These are phyloP conservation scores for Koerneria pararmatus DNA, from an alignment of 2,888 invertebrate species.

Conservation along the genomic window DNA sequence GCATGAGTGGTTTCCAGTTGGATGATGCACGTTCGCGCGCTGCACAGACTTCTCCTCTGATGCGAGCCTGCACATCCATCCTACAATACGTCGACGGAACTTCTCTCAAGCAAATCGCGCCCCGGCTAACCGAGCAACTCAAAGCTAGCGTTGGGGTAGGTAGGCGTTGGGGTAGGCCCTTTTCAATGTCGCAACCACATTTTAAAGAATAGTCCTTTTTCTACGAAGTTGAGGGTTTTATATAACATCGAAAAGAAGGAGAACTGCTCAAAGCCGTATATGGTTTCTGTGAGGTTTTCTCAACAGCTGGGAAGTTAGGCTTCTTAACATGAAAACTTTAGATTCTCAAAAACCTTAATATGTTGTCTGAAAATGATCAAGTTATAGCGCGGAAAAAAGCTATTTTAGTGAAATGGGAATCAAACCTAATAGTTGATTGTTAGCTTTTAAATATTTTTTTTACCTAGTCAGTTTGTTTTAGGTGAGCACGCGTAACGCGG, in stretches of 20 bases:
- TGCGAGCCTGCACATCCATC: conserved; percentile 38
- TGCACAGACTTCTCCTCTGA: conserved; percentile 78
- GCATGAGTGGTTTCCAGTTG: conserved; percentile 58
- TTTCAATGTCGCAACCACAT: no score
- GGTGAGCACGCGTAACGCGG: conserved; percentile 35
- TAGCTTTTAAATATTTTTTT: no score
- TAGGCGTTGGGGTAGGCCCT: background rate
- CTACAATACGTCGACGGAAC: conserved; percentile 32
- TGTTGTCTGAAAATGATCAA: background rate
- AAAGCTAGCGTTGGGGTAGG: conserved; percentile 34
- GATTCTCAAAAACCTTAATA: background rate
- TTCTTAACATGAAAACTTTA: background rate
- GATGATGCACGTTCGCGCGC: conserved; percentile 78
- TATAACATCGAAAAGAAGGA: background rate
- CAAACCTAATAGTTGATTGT: background rate
- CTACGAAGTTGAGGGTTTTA: background rate
- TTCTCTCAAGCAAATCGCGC: conserved; percentile 3
- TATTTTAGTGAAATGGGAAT: background rate
- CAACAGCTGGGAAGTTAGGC: background rate
- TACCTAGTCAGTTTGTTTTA: no score
- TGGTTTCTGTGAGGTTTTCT: no score
- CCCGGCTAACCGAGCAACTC: conserved; percentile 32
- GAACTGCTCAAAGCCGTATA: background rate
- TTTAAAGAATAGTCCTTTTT: background rate
- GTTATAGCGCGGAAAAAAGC: background rate